These are phyloP conservation scores for Eira barbara DNA, from an alignment of 2,113 vertebrate species.

Conservation along the genomic window DNA sequence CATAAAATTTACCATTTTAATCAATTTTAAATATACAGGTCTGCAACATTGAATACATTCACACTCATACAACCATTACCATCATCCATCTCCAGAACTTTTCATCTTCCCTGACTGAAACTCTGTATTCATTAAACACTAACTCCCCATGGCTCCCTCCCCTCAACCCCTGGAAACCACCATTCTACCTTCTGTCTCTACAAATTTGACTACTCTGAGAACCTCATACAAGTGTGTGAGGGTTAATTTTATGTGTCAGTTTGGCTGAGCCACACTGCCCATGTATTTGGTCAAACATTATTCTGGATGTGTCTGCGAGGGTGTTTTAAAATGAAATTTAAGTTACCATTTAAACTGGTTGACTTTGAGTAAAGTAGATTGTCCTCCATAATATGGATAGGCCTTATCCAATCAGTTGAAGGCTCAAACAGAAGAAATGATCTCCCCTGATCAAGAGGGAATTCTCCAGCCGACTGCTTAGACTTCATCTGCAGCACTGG, in stretches of 20 bases:
- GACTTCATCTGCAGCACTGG: not conserved
- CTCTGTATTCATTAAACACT: not conserved
- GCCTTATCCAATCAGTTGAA: not conserved
- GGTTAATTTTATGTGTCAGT: not conserved
- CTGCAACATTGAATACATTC: not conserved
- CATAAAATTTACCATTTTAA: not conserved
- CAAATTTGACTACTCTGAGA: not conserved
- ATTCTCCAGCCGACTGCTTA: not conserved
- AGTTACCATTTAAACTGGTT: not conserved
- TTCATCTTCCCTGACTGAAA: not conserved
- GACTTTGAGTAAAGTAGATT: not conserved
- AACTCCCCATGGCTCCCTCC: not conserved
- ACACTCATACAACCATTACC: not conserved
- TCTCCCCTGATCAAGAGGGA: not conserved
- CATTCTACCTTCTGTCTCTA: not conserved
- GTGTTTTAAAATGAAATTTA: not conserved
- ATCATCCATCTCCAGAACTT: not conserved
- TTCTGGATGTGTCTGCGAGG: not conserved
- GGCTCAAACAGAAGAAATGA: not conserved
- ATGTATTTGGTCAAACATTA: not conserved
- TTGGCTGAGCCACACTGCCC: not conserved
- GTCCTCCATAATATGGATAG: not conserved
- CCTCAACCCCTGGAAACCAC: not conserved
- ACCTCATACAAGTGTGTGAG: not conserved
- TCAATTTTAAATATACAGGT: not conserved